Evolutionary conservation across 2,113 vertebrate species (phyloP), one percentile per base, ranked within the genome.

Genomic region (Nansenia antarctica): DNA sequence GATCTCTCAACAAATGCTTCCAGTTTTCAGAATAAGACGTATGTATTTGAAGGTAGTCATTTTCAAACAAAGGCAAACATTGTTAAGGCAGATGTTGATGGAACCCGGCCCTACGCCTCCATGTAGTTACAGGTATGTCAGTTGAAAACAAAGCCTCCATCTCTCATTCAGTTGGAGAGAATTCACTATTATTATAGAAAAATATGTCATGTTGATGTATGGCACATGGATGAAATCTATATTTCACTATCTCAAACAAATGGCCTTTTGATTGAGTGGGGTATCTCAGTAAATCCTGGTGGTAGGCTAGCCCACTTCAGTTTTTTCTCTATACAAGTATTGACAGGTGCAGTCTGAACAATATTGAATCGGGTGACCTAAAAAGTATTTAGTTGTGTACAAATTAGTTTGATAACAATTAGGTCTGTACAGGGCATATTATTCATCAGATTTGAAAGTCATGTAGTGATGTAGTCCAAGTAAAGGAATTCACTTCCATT

Each of bases 111-210:
- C 9, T 30, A 57, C 42, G n/a, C 65, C n/a, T 69, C 14, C 26
- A 9, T 59, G 54, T 68, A 76, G 30, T 58, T 45, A n/a, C 42
- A 42, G 61, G 20, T 67, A 29, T 67, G 70, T 73, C 60, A 37
- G 70, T 61, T 70, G 73, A 77, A 75, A 70, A 66, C 67, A 22
- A 31, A 67, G 26, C 47, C 47, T 49, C 72, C 66, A 39, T 77
- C 66, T 81, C 39, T 80, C 79, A 84, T 82, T 69, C 78, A 73
- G 71, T 79, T 3, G 1, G 62, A 65, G 69, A 68, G 34, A 82
- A 82, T 86, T 75, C 73, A 73, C 74, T 83, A 82, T 75, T 69
- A 69, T 77, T 83, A 85, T 79, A 30, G 59, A 73, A 77, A 80
- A 73, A 67, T 64, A 72, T 64, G 79, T 82, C 85, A n/a, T 6